phyloP scores from a whole-genome alignment of 2,113 vertebrate genomes.

The Pachycephala philippinensis region DNA sequence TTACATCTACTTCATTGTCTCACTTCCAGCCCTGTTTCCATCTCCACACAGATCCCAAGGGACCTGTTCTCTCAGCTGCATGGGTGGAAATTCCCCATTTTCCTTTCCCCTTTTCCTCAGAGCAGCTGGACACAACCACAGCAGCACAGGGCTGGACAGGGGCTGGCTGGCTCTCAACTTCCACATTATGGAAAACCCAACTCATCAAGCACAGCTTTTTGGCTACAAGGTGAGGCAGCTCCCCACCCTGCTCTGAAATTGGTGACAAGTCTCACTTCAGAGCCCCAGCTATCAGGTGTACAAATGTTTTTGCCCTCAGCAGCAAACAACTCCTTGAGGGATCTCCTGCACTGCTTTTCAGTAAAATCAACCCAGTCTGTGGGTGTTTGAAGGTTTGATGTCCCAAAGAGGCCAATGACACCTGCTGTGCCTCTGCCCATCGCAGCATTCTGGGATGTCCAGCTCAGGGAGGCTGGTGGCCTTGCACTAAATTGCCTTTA shows the following conservation, averaged over 20 bases:
- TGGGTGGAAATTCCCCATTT: fast-evolving
- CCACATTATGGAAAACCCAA: fast-evolving
- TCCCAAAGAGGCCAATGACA: not conserved
- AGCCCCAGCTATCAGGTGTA: not conserved
- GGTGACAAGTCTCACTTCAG: not conserved
- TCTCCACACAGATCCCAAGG: not conserved
- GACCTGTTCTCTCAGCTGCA: not conserved
- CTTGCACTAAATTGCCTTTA: not conserved
- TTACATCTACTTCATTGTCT: fast-evolving
- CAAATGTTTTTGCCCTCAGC: not conserved
- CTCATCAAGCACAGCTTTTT: not conserved
- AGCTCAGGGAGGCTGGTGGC: not conserved
- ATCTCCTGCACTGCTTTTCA: not conserved
- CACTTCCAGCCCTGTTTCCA: not conserved
- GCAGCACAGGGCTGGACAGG: not conserved
- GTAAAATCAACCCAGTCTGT: not conserved
- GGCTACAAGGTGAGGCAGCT: fast-evolving
- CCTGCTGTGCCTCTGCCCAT: not conserved
- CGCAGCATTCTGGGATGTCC: fast-evolving
- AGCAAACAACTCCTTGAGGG: not conserved
- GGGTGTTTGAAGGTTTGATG: not conserved
- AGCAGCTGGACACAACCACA: not conserved
- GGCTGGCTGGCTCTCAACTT: not conserved
- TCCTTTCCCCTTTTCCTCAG: not conserved
- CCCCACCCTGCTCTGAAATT: not conserved